Evolutionary conservation across 2,797 vertebrate genomes (phyloP), one percentile per base, ranked within the genome.

Genomic region (Octomys mimax): DNA sequence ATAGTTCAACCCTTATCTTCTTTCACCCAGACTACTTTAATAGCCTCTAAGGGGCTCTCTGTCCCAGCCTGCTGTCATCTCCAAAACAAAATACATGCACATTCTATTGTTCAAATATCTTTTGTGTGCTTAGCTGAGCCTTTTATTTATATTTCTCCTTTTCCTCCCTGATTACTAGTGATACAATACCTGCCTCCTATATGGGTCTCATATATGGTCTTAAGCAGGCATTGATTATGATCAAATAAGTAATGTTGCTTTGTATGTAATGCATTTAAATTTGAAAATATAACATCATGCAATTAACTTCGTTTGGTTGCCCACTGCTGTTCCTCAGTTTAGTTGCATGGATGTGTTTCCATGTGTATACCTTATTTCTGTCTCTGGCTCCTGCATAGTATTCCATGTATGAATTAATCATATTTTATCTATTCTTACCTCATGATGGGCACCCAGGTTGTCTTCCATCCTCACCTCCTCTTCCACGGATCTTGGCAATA

Each of bases 391-490:
- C 19, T 19, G 24, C 8, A 18, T 22, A 16, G 16, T 9, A 22
- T 28, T 33, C 22, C 19, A 0, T 6, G n/a, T 2, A 8, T 26
- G 19, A 19, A 8, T 16, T 31, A 2, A 19, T 3, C 5, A 22
- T 11, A 28, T 73, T 21, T 26, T 8, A 21, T 1, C 36, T 82
- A 66, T 62, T 16, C 61, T 92, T 75, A 33, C 13, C 54, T 79
- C 16, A 24, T 7, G 36, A 42, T 52, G 70, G 39, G 10, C 54
- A 52, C 62, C 57, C 12, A 31, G 61, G 31, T 6, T 57, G 46
- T 21, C 19, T 62, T 33, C 39, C 39, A 13, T 71, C 31, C 78
- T 59, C 10, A 26, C 84, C 80, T 96, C 33, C 39, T 14, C 42
- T 85, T 89, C 52, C 61, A 39, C 24, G 46, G 39, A 86, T 18